phyloP scores from a whole-genome alignment of 2,888 invertebrate genomes.

The Cantharis lateralis region DNA sequence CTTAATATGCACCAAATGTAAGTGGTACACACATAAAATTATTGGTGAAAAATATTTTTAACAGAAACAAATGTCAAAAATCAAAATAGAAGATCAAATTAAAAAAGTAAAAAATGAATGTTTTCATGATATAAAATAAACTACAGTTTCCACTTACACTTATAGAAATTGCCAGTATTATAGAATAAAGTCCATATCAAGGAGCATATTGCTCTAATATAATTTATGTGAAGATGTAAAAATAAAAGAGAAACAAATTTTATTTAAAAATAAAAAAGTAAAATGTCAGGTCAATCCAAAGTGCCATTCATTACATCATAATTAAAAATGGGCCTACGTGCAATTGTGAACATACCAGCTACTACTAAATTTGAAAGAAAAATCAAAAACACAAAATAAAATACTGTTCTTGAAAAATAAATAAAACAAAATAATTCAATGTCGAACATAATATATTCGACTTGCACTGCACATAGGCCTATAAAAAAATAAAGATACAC shows the following conservation, averaged over 20 bases:
- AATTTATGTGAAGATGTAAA: neutral
- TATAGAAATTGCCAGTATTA: slow-evolving; percentile 22
- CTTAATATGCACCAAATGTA: neutral
- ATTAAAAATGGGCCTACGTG: slow-evolving; percentile 22
- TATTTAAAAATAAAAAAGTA: slow-evolving; percentile 12
- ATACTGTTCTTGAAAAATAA: neutral
- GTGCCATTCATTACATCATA: slow-evolving; percentile 11
- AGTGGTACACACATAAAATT: neutral
- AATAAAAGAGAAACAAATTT: slow-evolving; percentile 12
- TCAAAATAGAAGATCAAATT: too few species aligned
- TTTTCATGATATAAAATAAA: slow-evolving; percentile 11
- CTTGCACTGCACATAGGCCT: slow-evolving; percentile 17
- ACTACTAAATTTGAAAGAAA: neutral
- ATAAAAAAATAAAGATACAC: slow-evolving; percentile 16
- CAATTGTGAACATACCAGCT: neutral
- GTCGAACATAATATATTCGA: neutral
- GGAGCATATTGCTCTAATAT: slow-evolving; percentile 14
- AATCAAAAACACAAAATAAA: neutral
- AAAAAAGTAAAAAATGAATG: neutral
- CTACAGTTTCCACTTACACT: slow-evolving; percentile 27
- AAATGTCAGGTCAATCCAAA: slow-evolving; percentile 6
- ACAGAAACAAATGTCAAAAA: neutral
- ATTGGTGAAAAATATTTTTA: neutral
- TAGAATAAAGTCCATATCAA: slow-evolving; percentile 26
- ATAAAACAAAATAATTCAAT: neutral